Conservation (phyloP, 2,113 vertebrate species). For the Polypterus senegalus region DNA sequence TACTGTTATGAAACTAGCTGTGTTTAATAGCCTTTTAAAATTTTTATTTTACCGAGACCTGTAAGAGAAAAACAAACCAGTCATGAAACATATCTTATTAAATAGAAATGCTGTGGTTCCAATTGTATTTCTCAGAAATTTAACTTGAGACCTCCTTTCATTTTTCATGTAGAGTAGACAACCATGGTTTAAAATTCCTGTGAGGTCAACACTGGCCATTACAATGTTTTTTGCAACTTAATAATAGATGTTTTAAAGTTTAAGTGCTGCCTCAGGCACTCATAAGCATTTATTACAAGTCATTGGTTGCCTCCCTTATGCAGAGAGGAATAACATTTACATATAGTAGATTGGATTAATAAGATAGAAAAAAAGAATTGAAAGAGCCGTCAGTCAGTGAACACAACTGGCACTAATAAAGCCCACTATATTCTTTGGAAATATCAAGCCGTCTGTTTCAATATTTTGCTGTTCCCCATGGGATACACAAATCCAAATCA, state of each 20-base stretch:
- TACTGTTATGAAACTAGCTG: conserved; percentile 66
- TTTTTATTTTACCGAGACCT: conserved; percentile 72
- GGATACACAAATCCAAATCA: conserved; percentile 77
- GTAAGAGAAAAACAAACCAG: conserved; percentile 70
- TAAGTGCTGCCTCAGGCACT: conserved; percentile 91
- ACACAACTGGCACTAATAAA: conserved; percentile 62
- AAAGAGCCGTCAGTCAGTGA: conserved; percentile 72
- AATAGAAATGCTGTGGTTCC: conserved; percentile 76
- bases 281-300: conserved; percentile 91
- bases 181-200: conserved; percentile 74
- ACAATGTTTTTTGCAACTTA: conserved; percentile 79
- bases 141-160: conserved; percentile 55
- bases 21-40: conserved; percentile 90
- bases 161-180: conserved; percentile 70
- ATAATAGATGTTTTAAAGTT: conserved; percentile 99
- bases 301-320: conserved; percentile 69
- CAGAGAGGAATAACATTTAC: conserved; percentile 81
- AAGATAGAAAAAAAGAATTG: conserved; percentile 55
- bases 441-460: conserved; percentile 78
- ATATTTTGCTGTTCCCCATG: conserved; percentile 71
- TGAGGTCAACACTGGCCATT: conserved; percentile 81
- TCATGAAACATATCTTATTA: conserved; percentile 78
- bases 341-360: conserved; percentile 76
- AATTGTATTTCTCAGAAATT: conserved; percentile 66
- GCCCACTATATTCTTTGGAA: conserved; percentile 74